Conservation (phyloP, 2,888 invertebrate species). For the Dynastes grantii region DNA sequence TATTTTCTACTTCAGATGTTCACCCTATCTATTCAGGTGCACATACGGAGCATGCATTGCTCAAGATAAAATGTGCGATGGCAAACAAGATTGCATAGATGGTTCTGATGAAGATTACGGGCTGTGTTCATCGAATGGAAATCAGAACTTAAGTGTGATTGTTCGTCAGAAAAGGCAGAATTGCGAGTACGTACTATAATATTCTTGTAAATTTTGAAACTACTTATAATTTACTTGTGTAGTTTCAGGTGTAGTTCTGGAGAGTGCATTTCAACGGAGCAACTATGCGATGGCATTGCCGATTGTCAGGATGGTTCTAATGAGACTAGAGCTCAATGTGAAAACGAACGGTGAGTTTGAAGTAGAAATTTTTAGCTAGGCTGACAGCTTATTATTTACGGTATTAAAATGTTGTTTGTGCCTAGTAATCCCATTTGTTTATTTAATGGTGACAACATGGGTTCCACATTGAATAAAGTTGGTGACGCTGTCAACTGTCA, state of each 20-base stretch:
- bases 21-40: conserved; percentile 61
- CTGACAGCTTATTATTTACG: too few relatives aligned
- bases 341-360: neutral
- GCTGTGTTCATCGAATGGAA: neutral
- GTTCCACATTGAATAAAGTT: too few relatives aligned
- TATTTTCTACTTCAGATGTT: conserved; percentile 55
- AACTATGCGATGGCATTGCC: conserved; percentile 70
- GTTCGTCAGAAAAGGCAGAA: neutral
- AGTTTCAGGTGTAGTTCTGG: conserved; percentile 65
- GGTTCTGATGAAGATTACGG: conserved; percentile 54
- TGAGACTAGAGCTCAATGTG: conserved; percentile 63
- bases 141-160: neutral
- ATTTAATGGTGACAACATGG: too few relatives aligned
- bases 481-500: too few relatives aligned
- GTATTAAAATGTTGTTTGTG: too few relatives aligned
- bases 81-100: conserved; percentile 69
- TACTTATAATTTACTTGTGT: neutral
- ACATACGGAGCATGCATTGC: conserved; percentile 64
- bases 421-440: too few relatives aligned
- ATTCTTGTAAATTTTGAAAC: too few relatives aligned
- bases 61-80: conserved; percentile 43
- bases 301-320: conserved; percentile 71
- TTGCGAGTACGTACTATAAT: neutral
- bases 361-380: neutral
- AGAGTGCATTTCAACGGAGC: conserved; percentile 68